Evolutionary conservation across 2,888 invertebrate species (phyloP).

Genomic region (Hemaris fuciformis): DNA sequence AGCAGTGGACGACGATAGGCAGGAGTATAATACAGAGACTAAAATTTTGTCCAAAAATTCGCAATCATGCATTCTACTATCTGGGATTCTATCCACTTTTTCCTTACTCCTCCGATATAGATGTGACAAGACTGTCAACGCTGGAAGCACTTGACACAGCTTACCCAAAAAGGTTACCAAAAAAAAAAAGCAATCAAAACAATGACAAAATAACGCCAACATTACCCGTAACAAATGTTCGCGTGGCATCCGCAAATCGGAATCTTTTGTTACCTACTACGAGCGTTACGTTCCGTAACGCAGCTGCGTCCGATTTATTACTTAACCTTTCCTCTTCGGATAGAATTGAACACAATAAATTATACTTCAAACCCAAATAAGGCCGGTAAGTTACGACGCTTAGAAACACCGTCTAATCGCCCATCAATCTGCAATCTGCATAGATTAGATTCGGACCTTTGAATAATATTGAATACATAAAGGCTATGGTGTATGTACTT

Average conservation of each 20-base stretch:
- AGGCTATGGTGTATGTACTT: too few species aligned
- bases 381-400: slow-evolving; percentile 69
- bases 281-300: slow-evolving; percentile 68
- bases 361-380: slow-evolving; percentile 80
- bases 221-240: slow-evolving; percentile 6
- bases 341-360: slow-evolving; percentile 80
- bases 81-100: too few species aligned
- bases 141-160: too few species aligned
- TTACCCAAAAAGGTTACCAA: neutral
- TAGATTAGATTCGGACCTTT: slow-evolving; percentile 64
- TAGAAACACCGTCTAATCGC: slow-evolving; percentile 65
- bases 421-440: slow-evolving; percentile 65
- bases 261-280: slow-evolving; percentile 74
- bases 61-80: too few species aligned
- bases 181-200: neutral
- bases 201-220: slow-evolving; percentile 2
- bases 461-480: neutral
- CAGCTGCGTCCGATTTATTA: slow-evolving; percentile 74
- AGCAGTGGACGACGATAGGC: too few species aligned
- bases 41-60: too few species aligned
- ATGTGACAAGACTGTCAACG: too few species aligned
- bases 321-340: slow-evolving; percentile 77
- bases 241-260: slow-evolving; percentile 6
- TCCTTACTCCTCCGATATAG: too few species aligned
- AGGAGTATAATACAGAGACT: too few species aligned